phyloP scores from a whole-genome alignment of 2,113 vertebrate species.

The Hemibagrus wyckioides region DNA sequence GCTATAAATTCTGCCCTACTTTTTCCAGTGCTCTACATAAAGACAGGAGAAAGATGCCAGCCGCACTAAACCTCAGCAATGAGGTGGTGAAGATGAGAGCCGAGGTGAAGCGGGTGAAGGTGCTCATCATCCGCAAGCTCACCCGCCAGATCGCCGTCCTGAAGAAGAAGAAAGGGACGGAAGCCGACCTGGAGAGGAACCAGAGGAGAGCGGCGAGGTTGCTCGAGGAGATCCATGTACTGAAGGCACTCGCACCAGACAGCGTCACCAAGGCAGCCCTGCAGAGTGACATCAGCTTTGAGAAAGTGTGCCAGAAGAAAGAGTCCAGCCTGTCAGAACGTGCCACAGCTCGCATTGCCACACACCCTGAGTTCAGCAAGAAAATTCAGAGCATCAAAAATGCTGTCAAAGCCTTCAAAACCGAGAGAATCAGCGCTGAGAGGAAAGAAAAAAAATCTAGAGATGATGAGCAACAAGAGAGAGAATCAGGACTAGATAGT shows the following conservation, averaged over 20 bases:
- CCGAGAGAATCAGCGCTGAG: slow-evolving; percentile 71
- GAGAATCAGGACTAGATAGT: not conserved
- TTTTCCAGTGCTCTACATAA: not conserved
- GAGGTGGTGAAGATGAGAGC: slow-evolving; percentile 96
- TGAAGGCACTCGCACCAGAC: slow-evolving; percentile 86
- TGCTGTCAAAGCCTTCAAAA: slow-evolving; percentile 86
- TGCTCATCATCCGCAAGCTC: slow-evolving; percentile 85
- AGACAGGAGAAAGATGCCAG: slow-evolving; percentile 44
- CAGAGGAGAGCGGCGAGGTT: slow-evolving; percentile 82
- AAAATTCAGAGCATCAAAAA: slow-evolving; percentile 81
- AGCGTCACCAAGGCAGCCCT: slow-evolving; percentile 86
- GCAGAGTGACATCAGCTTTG: slow-evolving; percentile 82
- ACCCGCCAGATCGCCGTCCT: slow-evolving; percentile 81
- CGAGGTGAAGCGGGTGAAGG: slow-evolving; percentile 89
- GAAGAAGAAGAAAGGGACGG: slow-evolving; percentile 87
- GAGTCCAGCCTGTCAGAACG: slow-evolving; percentile 77
- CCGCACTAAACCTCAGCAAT: slow-evolving; percentile 72
- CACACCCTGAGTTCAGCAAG: slow-evolving; percentile 82
- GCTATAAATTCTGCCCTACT: not conserved
- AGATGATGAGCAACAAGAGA: not conserved
- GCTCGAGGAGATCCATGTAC: slow-evolving; percentile 86
- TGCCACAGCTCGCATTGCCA: slow-evolving; percentile 84
- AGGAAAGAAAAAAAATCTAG: slow-evolving; percentile 40
- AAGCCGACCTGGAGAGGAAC: slow-evolving; percentile 80
- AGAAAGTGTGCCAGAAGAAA: slow-evolving; percentile 83